Base-by-base conservation (phyloP, 2,888 invertebrate genomes). In the Eupithecia centaureata region DNA sequence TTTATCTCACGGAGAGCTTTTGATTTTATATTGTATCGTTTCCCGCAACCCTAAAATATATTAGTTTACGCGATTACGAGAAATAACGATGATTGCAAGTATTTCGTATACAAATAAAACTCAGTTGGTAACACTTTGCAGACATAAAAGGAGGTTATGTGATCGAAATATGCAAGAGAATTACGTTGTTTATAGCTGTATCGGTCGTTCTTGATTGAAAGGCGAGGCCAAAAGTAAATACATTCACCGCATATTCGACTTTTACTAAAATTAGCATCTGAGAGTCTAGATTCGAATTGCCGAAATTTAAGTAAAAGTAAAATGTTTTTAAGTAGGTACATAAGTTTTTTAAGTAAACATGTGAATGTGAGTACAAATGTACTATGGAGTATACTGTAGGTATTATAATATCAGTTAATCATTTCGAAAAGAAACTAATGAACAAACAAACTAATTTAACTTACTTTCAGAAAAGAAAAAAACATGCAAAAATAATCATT, bases 261-360 rank as follows among this genome's bases (percentile, higher is more conserved):
- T 5, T 42, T 22, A 47, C 3, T 47, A 47, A 22, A 12, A 59
- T 33, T 71, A 18, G 47, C 38, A 71, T 68, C 70, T 47, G 22
- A 61, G 72, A 74, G 71, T 61, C 56, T 3, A 35, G 38, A 57
- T 52, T 52, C 27, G 5, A 27, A 5, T 3, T 22, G 18, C n/a
- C 30, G n/a, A 56, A 30, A 7, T 12, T 22, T 47, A 47, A 10
- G 8, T 28, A 54, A 28, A 10, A n/a, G 4, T 18, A 22, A 10
- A 22, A 32, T 57, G 18, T 18, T 32, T 57, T 32, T 30, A 30
- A n/a, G 12, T 18, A 57, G 30, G 32, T 57, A 12, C 32, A 33
- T 30, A 33, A 5, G 33, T 33, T 33, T 33, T 33, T 5, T n/a
- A n/a, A n/a, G n/a, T n/a, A n/a, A n/a, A n/a, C n/a, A n/a, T n/a